Conservation (phyloP, 2,888 invertebrate genomes). For the Mimumesa dahlbomi region DNA sequence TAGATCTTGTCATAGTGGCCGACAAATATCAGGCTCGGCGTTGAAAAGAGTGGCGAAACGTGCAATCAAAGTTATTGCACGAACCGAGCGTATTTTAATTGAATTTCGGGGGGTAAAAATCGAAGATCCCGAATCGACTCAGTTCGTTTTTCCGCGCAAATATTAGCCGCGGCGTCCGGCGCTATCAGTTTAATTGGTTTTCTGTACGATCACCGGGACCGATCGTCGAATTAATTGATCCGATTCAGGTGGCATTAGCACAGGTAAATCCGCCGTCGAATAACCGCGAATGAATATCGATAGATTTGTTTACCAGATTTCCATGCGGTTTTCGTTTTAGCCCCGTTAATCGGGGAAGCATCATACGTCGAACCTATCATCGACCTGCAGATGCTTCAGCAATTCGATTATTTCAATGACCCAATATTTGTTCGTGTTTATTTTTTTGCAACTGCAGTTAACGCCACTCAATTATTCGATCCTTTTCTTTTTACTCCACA, state of each 20-base stretch:
- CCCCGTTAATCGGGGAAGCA: conserved; percentile 21
- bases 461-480: no score
- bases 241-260: conserved; percentile 44
- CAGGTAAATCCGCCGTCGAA: conserved; percentile 38
- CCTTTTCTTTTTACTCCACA: no score
- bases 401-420: no score
- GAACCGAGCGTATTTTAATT: conserved; percentile 13
- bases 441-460: no score
- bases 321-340: not conserved
- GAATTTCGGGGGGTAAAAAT: conserved; percentile 15
- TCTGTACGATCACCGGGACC: conserved; percentile 33
- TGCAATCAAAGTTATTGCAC: not conserved
- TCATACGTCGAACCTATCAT: conserved; percentile 6
- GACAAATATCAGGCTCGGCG: no score
- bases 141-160: conserved; percentile 39
- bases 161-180: conserved; percentile 34
- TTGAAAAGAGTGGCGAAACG: not conserved
- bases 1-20: no score
- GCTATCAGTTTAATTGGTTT: conserved; percentile 51
- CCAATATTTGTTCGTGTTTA: no score
- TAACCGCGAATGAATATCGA: conserved; percentile 52
- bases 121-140: conserved; percentile 8
- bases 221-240: conserved; percentile 48
- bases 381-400: no score
- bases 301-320: conserved; percentile 48